phyloP scores from a whole-genome alignment of 2,113 vertebrate genomes.

The Calidris pugnax region DNA sequence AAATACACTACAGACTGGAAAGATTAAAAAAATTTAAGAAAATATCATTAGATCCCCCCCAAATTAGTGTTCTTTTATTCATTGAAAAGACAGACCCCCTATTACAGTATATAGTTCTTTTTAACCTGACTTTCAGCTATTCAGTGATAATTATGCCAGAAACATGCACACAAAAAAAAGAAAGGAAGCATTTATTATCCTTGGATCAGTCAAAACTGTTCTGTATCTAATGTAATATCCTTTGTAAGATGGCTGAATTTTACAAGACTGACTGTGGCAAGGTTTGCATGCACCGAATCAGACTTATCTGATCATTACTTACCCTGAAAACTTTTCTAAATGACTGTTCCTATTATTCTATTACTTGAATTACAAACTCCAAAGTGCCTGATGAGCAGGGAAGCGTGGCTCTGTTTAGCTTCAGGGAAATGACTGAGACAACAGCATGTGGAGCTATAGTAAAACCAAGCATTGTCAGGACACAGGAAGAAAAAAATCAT shows the following conservation, averaged over 20 bases:
- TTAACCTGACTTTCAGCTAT: neutral
- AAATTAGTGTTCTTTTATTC: neutral
- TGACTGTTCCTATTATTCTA: neutral
- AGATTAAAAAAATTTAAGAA: neutral
- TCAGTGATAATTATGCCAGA: neutral
- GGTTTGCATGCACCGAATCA: neutral
- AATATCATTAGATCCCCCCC: neutral
- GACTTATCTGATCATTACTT: neutral
- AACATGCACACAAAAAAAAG: neutral
- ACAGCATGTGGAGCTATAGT: rapidly evolving
- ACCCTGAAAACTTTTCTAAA: neutral
- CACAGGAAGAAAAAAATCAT: neutral
- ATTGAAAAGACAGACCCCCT: neutral
- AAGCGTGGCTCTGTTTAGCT: neutral
- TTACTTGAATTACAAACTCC: neutral
- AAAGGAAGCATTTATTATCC: neutral
- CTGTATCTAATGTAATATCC: neutral
- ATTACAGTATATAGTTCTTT: neutral
- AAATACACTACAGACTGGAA: neutral
- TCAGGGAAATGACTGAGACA: neutral
- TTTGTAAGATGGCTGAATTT: neutral
- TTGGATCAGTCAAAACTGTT: neutral
- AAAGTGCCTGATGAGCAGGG: neutral
- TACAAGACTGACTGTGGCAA: neutral
- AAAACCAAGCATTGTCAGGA: neutral